Evolutionary conservation across 2,797 vertebrate species (phyloP).

Genomic region (Bovichtus diacanthus): DNA sequence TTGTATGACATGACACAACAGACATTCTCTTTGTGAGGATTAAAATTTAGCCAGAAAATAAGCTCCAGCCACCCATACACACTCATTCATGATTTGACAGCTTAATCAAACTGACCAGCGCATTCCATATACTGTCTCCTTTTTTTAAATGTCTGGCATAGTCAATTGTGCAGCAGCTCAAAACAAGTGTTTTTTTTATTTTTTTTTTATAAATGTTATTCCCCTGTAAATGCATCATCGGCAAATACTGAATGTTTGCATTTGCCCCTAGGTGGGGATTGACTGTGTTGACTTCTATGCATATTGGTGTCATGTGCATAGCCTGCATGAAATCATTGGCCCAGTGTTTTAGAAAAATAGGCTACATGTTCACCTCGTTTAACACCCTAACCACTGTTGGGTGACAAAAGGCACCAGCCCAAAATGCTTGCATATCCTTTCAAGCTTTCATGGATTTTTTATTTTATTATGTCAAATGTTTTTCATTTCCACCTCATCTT

Average conservation of each 20-base stretch:
- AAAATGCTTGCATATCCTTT: not conserved
- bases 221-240: not conserved
- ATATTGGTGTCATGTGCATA: not conserved
- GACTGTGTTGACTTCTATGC: not conserved
- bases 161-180: too few relatives aligned
- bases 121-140: not conserved
- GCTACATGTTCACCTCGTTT: not conserved
- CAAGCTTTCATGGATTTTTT: not conserved
- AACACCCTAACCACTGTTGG: not conserved
- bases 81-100: not conserved
- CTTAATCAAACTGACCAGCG: not conserved
- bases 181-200: not conserved
- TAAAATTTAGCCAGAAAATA: not conserved
- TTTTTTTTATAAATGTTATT: too few relatives aligned
- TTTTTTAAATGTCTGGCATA: not conserved
- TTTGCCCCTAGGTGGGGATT: not conserved
- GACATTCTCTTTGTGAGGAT: not conserved
- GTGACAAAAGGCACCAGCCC: not conserved
- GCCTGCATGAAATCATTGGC: conserved; percentile 9
- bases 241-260: not conserved
- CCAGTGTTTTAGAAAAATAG: conserved; percentile 12
- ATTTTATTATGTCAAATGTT: not conserved
- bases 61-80: not conserved
- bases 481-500: conserved; percentile 52
- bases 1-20: not conserved